Evolutionary conservation across 1,140 invertebrate genomes (phyloP), one percentile per base, ranked within the genome.

Genomic region (Zaprionus capensis): DNA sequence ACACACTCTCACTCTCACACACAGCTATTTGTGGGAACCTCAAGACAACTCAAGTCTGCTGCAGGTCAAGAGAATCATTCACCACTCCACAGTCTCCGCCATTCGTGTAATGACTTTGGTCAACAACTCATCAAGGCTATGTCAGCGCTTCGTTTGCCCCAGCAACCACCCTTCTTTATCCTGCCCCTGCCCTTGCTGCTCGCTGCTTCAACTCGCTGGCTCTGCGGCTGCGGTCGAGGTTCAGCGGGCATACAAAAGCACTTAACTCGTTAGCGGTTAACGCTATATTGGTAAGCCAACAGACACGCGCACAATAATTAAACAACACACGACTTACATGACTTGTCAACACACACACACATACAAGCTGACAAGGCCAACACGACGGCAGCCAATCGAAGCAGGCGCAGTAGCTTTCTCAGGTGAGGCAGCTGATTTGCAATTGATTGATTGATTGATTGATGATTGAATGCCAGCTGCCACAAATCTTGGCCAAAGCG

Each of bases 221-320:
- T 55, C 76, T 65, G 65, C 44, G 71, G 56, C 38, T 87, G 83
- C 65, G 84, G 84, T 87, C 49, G 64, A 12, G 41, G 65, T 65
- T 87, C 73, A 71, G 68, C 67, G 67, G 75, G 74, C 71, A 72
- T 69, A 72, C 84, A 80, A 88, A 74, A 88, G 84, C 84, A 88
- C 84, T 88, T 88, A 88, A 88, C 84, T 88, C 85, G 85, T 88
- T 88, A 88, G 84, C 81, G 84, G 84, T 88, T 88, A 84, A 84
- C 81, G 84, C 73, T 80, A 73, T 87, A 84, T 88, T 90, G 84
- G 84, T 84, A 79, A 81, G 78, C 84, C 84, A 76, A 72, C 65
- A 76, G 77, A 70, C 59, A 70, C 75, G 78, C 63, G 84, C 79
- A 75, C 84, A 83, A 83, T 88, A 87, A 87, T 87, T 87, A 87